Percentiles rank a stretch among this genome's conserved stretches.
These are phyloP conservation scores for Philhelius pedissequus DNA, from an alignment of 2,888 invertebrate species.

Conservation along the genomic window DNA sequence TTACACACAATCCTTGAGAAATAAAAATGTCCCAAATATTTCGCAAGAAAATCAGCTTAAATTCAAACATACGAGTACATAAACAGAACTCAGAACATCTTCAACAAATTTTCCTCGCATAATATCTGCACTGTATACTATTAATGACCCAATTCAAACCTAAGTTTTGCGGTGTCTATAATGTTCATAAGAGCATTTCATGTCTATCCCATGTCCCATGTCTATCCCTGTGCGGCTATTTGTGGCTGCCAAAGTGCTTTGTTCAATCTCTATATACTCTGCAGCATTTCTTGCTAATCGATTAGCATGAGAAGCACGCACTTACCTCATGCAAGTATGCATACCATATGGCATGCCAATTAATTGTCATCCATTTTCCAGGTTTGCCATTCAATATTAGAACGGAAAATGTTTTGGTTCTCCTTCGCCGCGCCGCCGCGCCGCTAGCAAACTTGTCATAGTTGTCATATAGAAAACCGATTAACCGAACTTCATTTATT, in stretches of 20 bases:
- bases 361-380: constrained; percentile 40
- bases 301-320: constrained; percentile 32
- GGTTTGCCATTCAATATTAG: not conserved
- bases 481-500: constrained; percentile 40
- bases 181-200: not conserved
- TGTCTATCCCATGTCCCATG: not conserved
- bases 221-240: constrained; percentile 7
- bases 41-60: too few relatives aligned
- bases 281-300: constrained; percentile 6
- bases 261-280: not conserved
- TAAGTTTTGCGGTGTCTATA: not conserved
- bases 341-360: constrained; percentile 33
- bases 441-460: constrained; percentile 6
- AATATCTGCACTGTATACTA: too few relatives aligned
- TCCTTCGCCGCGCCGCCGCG: too few relatives aligned
- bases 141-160: not conserved
- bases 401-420: not conserved
- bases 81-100: too few relatives aligned
- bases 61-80: too few relatives aligned
- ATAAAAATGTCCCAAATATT: too few relatives aligned
- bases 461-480: constrained; percentile 44
- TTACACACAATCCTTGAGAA: too few relatives aligned
- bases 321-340: not conserved
- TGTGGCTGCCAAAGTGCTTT: constrained; percentile 3
- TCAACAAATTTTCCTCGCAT: too few relatives aligned